Percentiles rank a stretch among this genome's conserved stretches.
Conservation (phyloP, 2,113 vertebrate genomes). For the Equus quagga region DNA sequence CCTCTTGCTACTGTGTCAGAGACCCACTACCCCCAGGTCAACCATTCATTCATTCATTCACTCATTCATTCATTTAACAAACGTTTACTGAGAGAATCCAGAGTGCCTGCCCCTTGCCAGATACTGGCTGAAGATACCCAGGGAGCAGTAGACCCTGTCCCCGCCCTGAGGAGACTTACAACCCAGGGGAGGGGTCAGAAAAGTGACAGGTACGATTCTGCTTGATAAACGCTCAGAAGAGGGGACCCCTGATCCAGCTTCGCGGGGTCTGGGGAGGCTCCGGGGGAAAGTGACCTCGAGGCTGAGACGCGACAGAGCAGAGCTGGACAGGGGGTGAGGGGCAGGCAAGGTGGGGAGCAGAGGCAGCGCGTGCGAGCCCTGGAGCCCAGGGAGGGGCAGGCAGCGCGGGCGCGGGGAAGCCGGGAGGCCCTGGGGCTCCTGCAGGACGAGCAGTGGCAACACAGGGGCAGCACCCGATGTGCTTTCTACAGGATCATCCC, state of each 20-base stretch:
- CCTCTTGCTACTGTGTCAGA: not conserved
- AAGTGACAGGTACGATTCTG: not conserved
- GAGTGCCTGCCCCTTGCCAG: accelerated
- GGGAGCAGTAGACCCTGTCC: accelerated
- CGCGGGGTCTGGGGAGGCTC: not conserved
- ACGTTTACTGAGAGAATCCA: not conserved
- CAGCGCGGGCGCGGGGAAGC: not conserved
- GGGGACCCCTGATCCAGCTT: not conserved
- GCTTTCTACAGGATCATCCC: not conserved
- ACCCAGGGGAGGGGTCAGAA: not conserved
- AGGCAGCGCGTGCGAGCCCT: no score
- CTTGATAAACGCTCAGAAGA: not conserved
- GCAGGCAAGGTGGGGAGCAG: not conserved
- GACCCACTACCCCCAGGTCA: not conserved
- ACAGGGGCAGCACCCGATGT: not conserved
- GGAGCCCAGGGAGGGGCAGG: not conserved
- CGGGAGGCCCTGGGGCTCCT: accelerated
- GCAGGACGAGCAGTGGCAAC: accelerated
- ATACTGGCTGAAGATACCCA: not conserved
- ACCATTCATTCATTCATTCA: not conserved
- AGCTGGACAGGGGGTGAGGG: not conserved
- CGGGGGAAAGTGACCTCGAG: not conserved
- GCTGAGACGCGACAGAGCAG: not conserved
- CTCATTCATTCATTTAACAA: not conserved
- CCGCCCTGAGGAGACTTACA: not conserved